Base-by-base conservation (phyloP, 23 tunicate genomes). In the Ciona savignyi region DNA sequence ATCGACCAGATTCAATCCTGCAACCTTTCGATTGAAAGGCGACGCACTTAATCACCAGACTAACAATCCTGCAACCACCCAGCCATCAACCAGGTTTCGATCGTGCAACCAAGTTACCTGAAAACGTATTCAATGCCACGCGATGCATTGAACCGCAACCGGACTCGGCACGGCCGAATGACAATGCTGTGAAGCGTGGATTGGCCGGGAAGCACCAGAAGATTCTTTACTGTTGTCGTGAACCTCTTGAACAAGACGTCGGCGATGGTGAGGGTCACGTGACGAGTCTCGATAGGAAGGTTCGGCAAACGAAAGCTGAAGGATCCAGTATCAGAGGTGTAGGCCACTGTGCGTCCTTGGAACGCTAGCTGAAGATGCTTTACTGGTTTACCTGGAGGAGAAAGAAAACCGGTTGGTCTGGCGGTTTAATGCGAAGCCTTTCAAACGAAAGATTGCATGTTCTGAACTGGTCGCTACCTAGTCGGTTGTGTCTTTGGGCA, bases 251-350 rank as follows among this genome's bases (percentile, higher is more conserved):
- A 71, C 65, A 90, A 67, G 71, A 80, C 79, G 74, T 92, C 99
- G 48, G 73, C 67, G 35, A 89, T 42, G 32, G 79, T 79, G 51
- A 95, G 65, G 60, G 90, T 78, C 60, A 95, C 80, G 73, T 84
- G 68, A 30, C 76, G 78, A 4, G 93, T 75, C 27, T 89, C 91
- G 62, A 33, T 25, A n/a, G 95, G 82, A 63, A 95, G 32, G 34
- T 89, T 71, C 2, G 75, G 78, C 25, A 90, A 34, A 3, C 62
- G 35, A 0, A 90, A 28, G 2, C 81, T 85, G 64, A 90, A 90
- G 6, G 97, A 79, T 2, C 97, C 97, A 48, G 91, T 67, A 27
- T 63, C 70, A 19, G 97, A 70, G 25, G 97, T 84, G 79, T 90
- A 90, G 33, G 79, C 97, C 1, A 90, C 76, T 1, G 84, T 81